Percentiles rank a stretch among this genome's conserved stretches.
Evolutionary conservation across 2,113 vertebrate genomes (phyloP).

Genomic region (Serinus canaria): DNA sequence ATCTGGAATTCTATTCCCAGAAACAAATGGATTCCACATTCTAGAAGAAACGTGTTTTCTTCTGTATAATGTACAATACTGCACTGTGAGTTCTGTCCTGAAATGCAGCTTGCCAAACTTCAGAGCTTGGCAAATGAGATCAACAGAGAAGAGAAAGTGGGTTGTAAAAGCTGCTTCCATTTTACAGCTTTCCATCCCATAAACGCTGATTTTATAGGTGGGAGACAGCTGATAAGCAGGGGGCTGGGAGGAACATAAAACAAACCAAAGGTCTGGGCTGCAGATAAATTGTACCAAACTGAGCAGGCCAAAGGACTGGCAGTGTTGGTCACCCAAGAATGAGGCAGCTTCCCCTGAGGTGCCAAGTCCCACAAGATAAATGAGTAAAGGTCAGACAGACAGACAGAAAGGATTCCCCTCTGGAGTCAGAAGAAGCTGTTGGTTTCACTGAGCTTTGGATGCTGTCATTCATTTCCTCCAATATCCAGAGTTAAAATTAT

Average conservation of each 20-base stretch:
- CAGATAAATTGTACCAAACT: constrained; percentile 2
- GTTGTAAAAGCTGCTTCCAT: constrained; percentile 14
- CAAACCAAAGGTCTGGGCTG: not conserved
- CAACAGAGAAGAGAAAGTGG: not conserved
- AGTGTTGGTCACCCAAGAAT: not conserved
- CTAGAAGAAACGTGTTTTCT: not conserved
- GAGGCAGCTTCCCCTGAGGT: not conserved
- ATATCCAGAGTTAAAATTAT: not conserved
- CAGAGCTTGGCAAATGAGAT: not conserved
- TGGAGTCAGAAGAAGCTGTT: not conserved
- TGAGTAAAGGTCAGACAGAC: not conserved
- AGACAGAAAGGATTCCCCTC: not conserved
- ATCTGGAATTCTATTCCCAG: not conserved
- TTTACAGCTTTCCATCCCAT: not conserved
- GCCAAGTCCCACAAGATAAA: not conserved
- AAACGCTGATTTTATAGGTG: not conserved
- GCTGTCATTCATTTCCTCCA: not conserved
- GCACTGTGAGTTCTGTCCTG: not conserved
- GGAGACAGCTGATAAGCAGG: not conserved
- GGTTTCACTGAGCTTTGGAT: not conserved
- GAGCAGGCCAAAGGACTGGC: not conserved
- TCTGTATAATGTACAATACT: not conserved
- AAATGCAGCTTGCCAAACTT: not conserved
- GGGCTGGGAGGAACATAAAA: not conserved
- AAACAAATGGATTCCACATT: not conserved